Evolutionary conservation across 2,888 invertebrate species (phyloP), one percentile per base, ranked within the genome.

Genomic region (Rhaphigaster nebulosa): DNA sequence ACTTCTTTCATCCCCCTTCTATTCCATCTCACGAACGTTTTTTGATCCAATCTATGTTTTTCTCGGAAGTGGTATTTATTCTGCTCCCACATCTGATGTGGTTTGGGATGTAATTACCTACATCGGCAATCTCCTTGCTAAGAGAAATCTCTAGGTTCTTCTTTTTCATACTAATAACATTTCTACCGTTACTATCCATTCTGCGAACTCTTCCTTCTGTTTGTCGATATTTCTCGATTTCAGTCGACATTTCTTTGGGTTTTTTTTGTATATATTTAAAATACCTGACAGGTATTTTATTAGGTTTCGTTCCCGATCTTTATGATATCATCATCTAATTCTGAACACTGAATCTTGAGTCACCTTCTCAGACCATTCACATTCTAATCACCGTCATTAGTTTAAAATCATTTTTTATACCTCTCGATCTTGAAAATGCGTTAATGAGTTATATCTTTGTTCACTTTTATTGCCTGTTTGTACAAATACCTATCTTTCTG

Each of bases 31-130:
- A 38, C 34, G 38, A 76, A 76, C 70, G 70, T 34, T 76, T 76
- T 76, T 38, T 38, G 70, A 76, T 76, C 70, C 38, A 76, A 76
- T 76, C 70, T 38, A 23, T 76, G 70, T 76, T 76, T 76, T 76
- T 76, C 18, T 76, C 20, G 1, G 70, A 38, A 76, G 70, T 20
- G 70, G 34, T 76, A 23, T 38, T 38, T 76, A 38, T 76, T 76
- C 70, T 20, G 70, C 70, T 76, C 34, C 38, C 38, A 76, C 34
- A 76, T 76, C 34, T 38, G 34, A 34, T 76, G 70, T 76, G 70
- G 70, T 76, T 70, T 38, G 38, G 34, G 15, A 38, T 34, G 70
- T 38, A 76, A 76, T 76, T 76, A 76, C 38, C 70, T 76, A 38
- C 38, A 76, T 76, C 38, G 70, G 10, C 20, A 76, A 76, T 76